A percentile compares a stretch with the other conserved stretches of the same genome.
phyloP scores from a whole-genome alignment of 2,113 vertebrate species.

The Siniperca chuatsi region DNA sequence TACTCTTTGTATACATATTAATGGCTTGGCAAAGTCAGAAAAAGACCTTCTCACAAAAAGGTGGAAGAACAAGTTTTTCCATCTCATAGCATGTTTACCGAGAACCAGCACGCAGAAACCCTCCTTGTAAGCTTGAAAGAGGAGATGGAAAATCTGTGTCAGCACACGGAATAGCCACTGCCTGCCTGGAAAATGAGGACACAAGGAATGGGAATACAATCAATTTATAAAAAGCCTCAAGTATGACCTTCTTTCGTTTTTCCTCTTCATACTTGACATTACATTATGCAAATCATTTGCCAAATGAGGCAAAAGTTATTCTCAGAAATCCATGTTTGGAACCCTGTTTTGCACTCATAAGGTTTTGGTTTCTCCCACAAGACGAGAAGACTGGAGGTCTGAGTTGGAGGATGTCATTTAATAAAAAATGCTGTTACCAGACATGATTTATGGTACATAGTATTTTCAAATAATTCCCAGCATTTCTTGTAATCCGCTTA shows the following conservation, averaged over 20 bases:
- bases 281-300: slow-evolving; percentile 34
- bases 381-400: slow-evolving; percentile 11
- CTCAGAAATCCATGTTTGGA: slow-evolving; percentile 5
- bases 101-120: slow-evolving; percentile 46
- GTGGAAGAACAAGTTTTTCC: slow-evolving; percentile 50
- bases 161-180: slow-evolving; percentile 55
- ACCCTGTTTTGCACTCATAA: not conserved
- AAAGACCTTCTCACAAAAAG: slow-evolving; percentile 18
- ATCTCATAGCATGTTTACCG: slow-evolving; percentile 28
- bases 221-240: slow-evolving; percentile 60
- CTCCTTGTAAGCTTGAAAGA: slow-evolving; percentile 37
- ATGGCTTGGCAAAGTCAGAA: slow-evolving; percentile 10
- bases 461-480: slow-evolving; percentile 19
- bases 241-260: slow-evolving; percentile 41
- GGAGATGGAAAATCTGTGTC: slow-evolving; percentile 75
- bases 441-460: not conserved
- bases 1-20: not conserved
- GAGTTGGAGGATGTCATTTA: not conserved
- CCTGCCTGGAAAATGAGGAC: slow-evolving; percentile 68
- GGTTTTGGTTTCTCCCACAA: not conserved
- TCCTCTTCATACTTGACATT: slow-evolving; percentile 25
- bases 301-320: slow-evolving; percentile 19
- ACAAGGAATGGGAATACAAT: slow-evolving; percentile 66
- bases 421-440: not conserved
- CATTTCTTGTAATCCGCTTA: slow-evolving; percentile 7